Evolutionary conservation across 2,797 vertebrate species (phyloP).

Genomic region (Oreonectes daqikongensis): DNA sequence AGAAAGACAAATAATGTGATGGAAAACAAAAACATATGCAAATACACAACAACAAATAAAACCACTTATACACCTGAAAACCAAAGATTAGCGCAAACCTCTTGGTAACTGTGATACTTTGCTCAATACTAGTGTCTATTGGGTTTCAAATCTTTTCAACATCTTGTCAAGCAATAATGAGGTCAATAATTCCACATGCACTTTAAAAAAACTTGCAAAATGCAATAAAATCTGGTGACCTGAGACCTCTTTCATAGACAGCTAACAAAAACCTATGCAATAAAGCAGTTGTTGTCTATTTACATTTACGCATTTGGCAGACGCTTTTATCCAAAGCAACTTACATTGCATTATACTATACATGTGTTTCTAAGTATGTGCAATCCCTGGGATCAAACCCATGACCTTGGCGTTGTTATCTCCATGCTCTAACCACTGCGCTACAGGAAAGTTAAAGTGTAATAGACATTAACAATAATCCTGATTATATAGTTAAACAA

Average conservation of each 20-base stretch:
- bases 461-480: not conserved
- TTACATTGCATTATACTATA: too few relatives aligned
- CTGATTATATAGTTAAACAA: not conserved
- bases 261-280: not conserved
- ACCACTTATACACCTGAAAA: not conserved
- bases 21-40: slow-evolving; percentile 10
- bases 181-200: slow-evolving; percentile 51
- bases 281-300: not conserved
- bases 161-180: slow-evolving; percentile 60
- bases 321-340: too few relatives aligned
- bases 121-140: slow-evolving; percentile 33
- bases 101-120: not conserved
- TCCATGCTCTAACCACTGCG: too few relatives aligned
- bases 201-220: not conserved
- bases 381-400: too few relatives aligned
- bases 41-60: not conserved
- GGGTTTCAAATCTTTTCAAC: slow-evolving; percentile 48
- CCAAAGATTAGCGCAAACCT: not conserved
- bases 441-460: slow-evolving; percentile 3
- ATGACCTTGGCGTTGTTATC: too few relatives aligned
- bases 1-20: not conserved
- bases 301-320: too few relatives aligned
- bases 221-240: not conserved
- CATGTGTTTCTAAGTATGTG: too few relatives aligned
- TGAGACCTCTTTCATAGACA: not conserved